Base-by-base conservation (phyloP, 2,113 vertebrate genomes). In the Gobius niger region DNA sequence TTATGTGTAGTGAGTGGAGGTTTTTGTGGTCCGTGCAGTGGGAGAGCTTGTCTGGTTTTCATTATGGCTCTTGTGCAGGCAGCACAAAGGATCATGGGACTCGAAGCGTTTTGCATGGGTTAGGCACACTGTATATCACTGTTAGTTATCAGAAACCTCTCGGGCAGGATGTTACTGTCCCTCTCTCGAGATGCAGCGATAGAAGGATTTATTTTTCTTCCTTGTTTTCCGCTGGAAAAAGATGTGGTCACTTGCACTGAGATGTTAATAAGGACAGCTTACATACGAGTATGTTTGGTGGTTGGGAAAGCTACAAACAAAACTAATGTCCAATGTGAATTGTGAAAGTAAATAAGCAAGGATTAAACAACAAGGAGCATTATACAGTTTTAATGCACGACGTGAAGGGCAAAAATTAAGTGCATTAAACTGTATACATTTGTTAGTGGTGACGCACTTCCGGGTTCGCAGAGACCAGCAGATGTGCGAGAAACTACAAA, bases 21-120 rank as follows among this genome's bases (percentile, higher is more conserved):
- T 75, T 82, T 82, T 73, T 87, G 84, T 83, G 87, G 82, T 80
- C 51, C 64, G 77, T 85, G 84, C 67, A 75, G 78, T 67, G 70
- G 83, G 72, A 81, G 84, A 74, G 81, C 80, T 72, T 57, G 78
- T 83, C 88, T 91, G 88, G 72, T 87, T 89, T 85, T 85, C 85
- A 87, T 89, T 89, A 87, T 40, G 75, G 70, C 63, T 81, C 64
- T 76, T 75, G 75, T 73, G 75, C 75, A 67, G 56, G 73, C 64
- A 44, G 70, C 75, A 84, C 81, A 87, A 83, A 87, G 74, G 78
- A 86, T 89, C 83, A 83, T 69, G 76, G 78, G 83, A 82, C 75
- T 67, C 42, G 44, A 44, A 71, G 76, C 72, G 41, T 60, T 47
- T 57, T 76, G 77, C 77, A 61, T 78, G 41, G n/a, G 70, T 70